Evolutionary conservation across 30 jellyfish, hydroid and myxozoan species (phyloP).

Genomic region (Clytia hemisphaerica): DNA sequence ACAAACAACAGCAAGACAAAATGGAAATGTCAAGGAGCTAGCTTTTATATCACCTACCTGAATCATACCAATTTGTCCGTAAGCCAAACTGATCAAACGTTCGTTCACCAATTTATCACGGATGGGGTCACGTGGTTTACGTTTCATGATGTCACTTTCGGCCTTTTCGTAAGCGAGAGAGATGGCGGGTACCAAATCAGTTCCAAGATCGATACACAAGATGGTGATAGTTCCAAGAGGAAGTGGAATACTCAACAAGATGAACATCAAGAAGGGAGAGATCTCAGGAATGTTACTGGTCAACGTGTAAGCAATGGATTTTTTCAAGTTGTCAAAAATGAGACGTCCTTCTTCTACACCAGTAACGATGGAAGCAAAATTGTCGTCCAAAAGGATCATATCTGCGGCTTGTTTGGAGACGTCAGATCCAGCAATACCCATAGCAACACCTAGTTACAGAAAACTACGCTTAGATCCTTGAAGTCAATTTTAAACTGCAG

Average conservation of each 20-base stretch:
- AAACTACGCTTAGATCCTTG: too few relatives aligned
- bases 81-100: constrained; percentile 96
- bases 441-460: constrained; percentile 99
- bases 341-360: constrained; percentile 99
- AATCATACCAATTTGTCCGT: constrained; percentile 96
- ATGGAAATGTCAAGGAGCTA: neutral
- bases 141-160: constrained; percentile 97
- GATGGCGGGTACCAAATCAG: constrained; percentile 99
- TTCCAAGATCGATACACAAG: constrained; percentile 96
- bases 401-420: constrained; percentile 99
- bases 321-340: constrained; percentile 96
- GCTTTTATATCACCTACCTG: too few relatives aligned
- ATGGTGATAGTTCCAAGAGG: constrained; percentile 99
- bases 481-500: too few relatives aligned
- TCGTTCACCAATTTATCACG: constrained; percentile 93
- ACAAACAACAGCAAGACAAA: neutral
- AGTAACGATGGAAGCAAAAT: constrained; percentile 96
- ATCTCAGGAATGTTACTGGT: constrained; percentile 99
- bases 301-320: constrained; percentile 97
- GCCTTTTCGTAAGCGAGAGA: constrained; percentile 98
- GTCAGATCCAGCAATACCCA: constrained; percentile 99
- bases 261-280: constrained; percentile 92
- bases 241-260: constrained; percentile 85
- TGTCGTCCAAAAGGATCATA: constrained; percentile 96
- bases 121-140: constrained; percentile 95